A percentile compares a stretch with the other conserved stretches of the same genome.
These are phyloP conservation scores for Acrocephalus scirpaceus DNA, from an alignment of 2,797 vertebrate genomes.

Conservation along the genomic window DNA sequence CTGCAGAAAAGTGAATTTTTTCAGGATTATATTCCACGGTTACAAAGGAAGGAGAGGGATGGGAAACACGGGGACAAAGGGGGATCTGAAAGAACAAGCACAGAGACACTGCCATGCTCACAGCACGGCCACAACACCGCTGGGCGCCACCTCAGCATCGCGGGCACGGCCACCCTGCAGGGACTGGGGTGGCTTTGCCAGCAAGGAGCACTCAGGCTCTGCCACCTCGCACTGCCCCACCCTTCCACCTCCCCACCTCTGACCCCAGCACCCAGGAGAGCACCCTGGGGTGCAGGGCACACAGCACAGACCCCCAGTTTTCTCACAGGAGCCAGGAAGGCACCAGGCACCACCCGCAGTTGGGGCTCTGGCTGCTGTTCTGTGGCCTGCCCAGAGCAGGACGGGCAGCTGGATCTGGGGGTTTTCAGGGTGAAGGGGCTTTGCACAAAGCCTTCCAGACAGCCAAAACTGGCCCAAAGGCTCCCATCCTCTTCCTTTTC, in stretches of 20 bases:
- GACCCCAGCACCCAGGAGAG: neutral
- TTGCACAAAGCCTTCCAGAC: neutral
- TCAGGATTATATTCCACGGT: neutral
- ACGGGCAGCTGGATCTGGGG: neutral
- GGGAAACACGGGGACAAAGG: neutral
- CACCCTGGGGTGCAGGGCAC: neutral
- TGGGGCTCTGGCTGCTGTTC: fast-evolving
- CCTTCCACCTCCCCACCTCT: neutral
- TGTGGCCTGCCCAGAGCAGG: neutral
- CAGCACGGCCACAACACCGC: neutral
- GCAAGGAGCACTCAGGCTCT: neutral
- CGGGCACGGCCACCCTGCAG: fast-evolving
- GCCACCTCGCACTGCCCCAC: fast-evolving
- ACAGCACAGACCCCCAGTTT: neutral
- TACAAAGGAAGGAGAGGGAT: neutral
- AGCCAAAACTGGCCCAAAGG: neutral
- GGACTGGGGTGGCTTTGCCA: neutral
- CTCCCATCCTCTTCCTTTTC: neutral
- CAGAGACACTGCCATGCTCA: neutral
- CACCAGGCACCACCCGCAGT: fast-evolving
- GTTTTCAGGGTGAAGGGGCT: neutral
- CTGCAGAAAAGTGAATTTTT: neutral
- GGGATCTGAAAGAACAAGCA: conserved; percentile 7
- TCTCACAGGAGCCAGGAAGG: neutral
- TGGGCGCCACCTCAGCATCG: fast-evolving